phyloP scores from a whole-genome alignment of 2,888 invertebrate genomes.

The Laothoe populi region DNA sequence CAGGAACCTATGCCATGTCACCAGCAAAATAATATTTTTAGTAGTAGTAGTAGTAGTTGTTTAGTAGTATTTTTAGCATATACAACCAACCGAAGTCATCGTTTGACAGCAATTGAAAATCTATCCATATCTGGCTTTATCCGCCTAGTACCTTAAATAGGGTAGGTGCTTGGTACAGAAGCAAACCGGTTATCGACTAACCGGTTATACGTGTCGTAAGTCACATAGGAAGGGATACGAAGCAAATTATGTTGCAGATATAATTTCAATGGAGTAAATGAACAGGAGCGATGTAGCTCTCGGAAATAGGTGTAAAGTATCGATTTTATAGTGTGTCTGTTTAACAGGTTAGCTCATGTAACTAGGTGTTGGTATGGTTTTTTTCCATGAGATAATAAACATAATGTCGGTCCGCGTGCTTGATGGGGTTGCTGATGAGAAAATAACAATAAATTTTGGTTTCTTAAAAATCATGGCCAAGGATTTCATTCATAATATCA shows the following conservation, averaged over 20 bases:
- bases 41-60: too few relatives aligned
- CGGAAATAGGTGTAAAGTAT: background rate
- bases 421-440: background rate
- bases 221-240: conserved; percentile 53
- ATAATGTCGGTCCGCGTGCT: too few relatives aligned
- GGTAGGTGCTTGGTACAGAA: conserved; percentile 56
- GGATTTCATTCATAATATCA: too few relatives aligned
- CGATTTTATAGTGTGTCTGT: background rate
- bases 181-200: conserved; percentile 59
- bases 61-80: background rate
- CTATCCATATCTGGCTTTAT: conserved; percentile 5
- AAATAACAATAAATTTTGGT: background rate
- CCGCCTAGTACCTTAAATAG: conserved; percentile 37
- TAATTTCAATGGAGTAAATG: conserved; percentile 24
- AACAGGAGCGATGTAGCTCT: background rate
- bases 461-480: background rate
- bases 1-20: too few relatives aligned
- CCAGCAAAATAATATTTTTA: too few relatives aligned
- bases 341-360: background rate
- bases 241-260: conserved; percentile 49
- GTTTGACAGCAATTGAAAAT: background rate
- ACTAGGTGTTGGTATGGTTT: background rate
- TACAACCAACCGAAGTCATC: background rate
- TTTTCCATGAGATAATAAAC: background rate
- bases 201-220: conserved; percentile 49